A percentile compares a stretch with the other conserved stretches of the same genome.
Evolutionary conservation across 2,113 vertebrate species (phyloP).

Genomic region (Desmodus rotundus): DNA sequence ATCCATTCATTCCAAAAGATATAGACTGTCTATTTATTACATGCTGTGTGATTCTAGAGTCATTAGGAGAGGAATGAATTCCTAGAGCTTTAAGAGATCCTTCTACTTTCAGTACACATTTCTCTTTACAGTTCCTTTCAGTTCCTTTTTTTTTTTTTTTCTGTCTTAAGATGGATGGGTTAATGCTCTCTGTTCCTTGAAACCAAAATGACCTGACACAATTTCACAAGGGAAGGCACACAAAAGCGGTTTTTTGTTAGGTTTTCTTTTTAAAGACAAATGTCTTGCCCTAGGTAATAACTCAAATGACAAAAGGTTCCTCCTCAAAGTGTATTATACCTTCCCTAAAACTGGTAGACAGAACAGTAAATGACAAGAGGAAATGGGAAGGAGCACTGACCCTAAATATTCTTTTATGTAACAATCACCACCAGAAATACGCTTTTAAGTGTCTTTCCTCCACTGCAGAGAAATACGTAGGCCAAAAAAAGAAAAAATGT

Average conservation of each 20-base stretch:
- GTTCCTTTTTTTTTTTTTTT: not conserved
- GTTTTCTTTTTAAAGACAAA: not conserved
- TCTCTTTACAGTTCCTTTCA: not conserved
- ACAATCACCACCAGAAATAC: not conserved
- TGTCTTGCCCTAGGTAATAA: constrained; percentile 1
- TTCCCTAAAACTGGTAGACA: not conserved
- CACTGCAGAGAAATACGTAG: not conserved
- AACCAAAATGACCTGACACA: constrained; percentile 13
- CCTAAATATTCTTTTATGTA: constrained; percentile 13
- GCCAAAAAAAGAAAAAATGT: not conserved
- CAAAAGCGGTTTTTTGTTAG: not conserved
- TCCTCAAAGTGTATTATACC: not conserved
- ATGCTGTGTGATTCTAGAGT: not conserved
- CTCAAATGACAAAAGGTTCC: not conserved
- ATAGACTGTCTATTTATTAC: not conserved
- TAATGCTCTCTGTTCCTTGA: constrained; percentile 6
- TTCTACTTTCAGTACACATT: not conserved
- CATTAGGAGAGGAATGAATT: not conserved
- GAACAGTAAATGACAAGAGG: not conserved
- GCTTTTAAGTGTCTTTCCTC: not conserved
- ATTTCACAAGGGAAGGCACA: not conserved
- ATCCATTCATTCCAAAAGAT: not conserved
- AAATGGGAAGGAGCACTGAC: not conserved
- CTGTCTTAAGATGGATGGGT: not conserved
- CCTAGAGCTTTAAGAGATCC: not conserved